Evolutionary conservation across 2,113 vertebrate species (phyloP).

Genomic region (Bucco capensis): DNA sequence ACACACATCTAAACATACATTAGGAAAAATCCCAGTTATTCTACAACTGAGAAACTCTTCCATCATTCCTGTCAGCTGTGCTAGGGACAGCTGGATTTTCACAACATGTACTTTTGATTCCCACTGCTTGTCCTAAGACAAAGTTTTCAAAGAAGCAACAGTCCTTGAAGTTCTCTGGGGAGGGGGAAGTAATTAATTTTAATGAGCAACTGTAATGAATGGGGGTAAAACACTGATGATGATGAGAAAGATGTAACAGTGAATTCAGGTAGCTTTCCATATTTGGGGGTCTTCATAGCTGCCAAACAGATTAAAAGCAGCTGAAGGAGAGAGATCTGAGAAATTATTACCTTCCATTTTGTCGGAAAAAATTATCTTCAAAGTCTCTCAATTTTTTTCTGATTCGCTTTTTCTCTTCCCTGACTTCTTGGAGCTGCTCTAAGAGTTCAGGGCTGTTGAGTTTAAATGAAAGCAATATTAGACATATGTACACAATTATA

Average conservation of each 20-base stretch:
- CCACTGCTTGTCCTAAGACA: not conserved
- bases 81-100: not conserved
- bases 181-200: not conserved
- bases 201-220: not conserved
- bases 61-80: not conserved
- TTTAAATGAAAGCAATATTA: not conserved
- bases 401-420: conserved; percentile 94
- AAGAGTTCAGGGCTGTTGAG: conserved; percentile 86
- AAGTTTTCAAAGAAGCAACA: not conserved
- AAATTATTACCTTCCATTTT: conserved; percentile 88
- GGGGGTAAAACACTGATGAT: not conserved
- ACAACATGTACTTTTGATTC: not conserved
- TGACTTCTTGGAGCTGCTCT: conserved; percentile 92
- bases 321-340: not conserved
- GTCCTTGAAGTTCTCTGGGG: not conserved
- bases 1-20: not conserved
- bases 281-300: not conserved
- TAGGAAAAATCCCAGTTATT: fast-evolving
- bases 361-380: conserved; percentile 93
- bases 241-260: fast-evolving
- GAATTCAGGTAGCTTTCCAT: not conserved
- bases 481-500: not conserved
- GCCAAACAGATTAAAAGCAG: not conserved
- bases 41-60: not conserved
- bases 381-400: conserved; percentile 94